A percentile compares a stretch with the other conserved stretches of the same genome.
phyloP scores from a whole-genome alignment of 2,888 invertebrate genomes.

The Himalopsyche tibetana region DNA sequence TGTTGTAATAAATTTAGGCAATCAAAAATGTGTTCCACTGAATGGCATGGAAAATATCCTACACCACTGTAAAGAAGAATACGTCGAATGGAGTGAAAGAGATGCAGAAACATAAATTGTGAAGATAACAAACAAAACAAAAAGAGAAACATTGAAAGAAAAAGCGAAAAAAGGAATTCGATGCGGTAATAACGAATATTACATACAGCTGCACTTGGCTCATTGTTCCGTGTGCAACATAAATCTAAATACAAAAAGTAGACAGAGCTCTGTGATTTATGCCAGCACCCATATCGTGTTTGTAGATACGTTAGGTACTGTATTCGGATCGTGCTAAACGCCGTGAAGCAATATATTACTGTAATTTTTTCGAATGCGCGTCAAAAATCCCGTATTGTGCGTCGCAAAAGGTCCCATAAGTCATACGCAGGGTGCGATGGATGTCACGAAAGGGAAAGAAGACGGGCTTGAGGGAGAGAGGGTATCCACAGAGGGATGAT shows the following conservation, averaged over 20 bases:
- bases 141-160: conserved; percentile 44
- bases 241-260: conserved; percentile 65
- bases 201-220: conserved; percentile 65
- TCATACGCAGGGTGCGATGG: conserved; percentile 55
- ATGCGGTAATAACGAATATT: conserved; percentile 66
- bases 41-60: not conserved
- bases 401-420: conserved; percentile 62
- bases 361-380: conserved; percentile 63
- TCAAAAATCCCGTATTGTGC: conserved; percentile 63
- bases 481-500: conserved; percentile 22
- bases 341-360: conserved; percentile 61
- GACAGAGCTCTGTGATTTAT: conserved; percentile 64
- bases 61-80: conserved; percentile 14
- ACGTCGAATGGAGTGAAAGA: conserved; percentile 46
- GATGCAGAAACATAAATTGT: conserved; percentile 62
- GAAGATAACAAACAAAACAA: conserved; percentile 51
- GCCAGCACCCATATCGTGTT: conserved; percentile 50
- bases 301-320: not conserved
- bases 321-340: conserved; percentile 48
- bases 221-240: conserved; percentile 63
- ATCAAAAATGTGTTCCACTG: not conserved
- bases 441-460: conserved; percentile 39
- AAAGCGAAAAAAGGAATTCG: conserved; percentile 61
- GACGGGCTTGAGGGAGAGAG: conserved; percentile 45
- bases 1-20: too few species aligned